Conservation (phyloP, 2,888 invertebrate species). For the Monoplex corrugatus region DNA sequence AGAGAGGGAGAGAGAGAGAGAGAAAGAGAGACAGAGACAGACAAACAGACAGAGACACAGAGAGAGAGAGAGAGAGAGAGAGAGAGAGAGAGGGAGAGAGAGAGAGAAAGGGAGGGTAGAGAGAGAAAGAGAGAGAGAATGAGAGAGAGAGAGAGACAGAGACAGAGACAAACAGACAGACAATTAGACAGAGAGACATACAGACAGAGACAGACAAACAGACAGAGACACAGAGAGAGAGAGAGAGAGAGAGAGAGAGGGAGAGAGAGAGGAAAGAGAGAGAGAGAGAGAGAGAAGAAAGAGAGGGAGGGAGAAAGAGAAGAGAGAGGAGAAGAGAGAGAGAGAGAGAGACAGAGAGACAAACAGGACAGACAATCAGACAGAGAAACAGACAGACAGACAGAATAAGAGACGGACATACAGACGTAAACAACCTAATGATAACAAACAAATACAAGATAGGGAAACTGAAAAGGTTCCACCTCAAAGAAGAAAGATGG, state of each 20-base stretch:
- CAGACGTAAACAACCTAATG: no score
- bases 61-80: background rate
- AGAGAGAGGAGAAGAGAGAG: background rate
- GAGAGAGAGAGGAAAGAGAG: background rate
- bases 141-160: background rate
- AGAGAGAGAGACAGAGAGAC: background rate
- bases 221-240: background rate
- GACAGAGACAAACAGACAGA: background rate
- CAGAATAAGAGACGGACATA: background rate
- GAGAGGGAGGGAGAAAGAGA: background rate
- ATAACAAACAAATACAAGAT: no score
- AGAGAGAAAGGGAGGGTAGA: no score
- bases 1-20: background rate
- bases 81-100: background rate
- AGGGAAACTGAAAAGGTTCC: no score
- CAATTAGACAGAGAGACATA: background rate
- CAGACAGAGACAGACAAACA: background rate
- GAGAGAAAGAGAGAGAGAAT: background rate
- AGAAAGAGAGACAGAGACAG: constrained; percentile 4
- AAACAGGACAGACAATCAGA: background rate
- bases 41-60: background rate
- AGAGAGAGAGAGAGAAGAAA: background rate
- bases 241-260: background rate
- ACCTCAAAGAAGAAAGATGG: no score
- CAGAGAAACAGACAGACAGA: background rate